Percentiles rank a stretch among this genome's conserved stretches.
These are phyloP conservation scores for Oscheius sp. DNA, from an alignment of 2,888 invertebrate species.

Conservation along the genomic window DNA sequence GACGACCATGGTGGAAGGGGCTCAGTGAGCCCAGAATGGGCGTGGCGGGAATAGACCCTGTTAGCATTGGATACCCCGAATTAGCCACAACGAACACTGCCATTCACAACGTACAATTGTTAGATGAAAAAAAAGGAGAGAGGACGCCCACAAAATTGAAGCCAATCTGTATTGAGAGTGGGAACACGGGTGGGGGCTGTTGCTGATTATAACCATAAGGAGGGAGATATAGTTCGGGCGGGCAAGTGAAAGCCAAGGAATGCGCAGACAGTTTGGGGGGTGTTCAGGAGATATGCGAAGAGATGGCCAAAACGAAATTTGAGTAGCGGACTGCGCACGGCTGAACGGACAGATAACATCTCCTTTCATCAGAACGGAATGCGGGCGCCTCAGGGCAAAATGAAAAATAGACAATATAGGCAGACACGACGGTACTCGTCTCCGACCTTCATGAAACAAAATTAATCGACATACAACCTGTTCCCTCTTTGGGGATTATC, in stretches of 20 bases:
- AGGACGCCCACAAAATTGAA: background rate
- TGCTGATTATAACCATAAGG: slow-evolving; percentile 10
- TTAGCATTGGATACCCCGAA: slow-evolving; percentile 30
- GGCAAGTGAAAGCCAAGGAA: slow-evolving; percentile 27
- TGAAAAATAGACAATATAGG: background rate
- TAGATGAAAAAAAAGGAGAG: background rate
- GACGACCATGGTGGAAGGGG: slow-evolving; percentile 21
- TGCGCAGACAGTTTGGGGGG: slow-evolving; percentile 24
- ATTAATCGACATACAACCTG: background rate
- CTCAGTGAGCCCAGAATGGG: slow-evolving; percentile 20
- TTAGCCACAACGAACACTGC: slow-evolving; percentile 25
- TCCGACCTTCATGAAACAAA: background rate
- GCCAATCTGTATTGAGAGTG: background rate
- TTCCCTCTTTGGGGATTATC: background rate
- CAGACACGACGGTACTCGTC: background rate
- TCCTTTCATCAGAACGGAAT: slow-evolving; percentile 28
- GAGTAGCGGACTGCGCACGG: slow-evolving; percentile 31
- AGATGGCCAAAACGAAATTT: slow-evolving; percentile 29
- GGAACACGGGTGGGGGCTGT: background rate
- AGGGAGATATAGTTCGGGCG: slow-evolving; percentile 16
- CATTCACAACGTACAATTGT: slow-evolving; percentile 23
- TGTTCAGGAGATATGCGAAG: slow-evolving; percentile 24
- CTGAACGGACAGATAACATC: slow-evolving; percentile 32
- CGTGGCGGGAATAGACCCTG: slow-evolving; percentile 24
- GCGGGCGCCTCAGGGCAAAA: slow-evolving; percentile 17